Conservation (phyloP, 1,140 invertebrate genomes). For the Neodiprion lecontei region DNA sequence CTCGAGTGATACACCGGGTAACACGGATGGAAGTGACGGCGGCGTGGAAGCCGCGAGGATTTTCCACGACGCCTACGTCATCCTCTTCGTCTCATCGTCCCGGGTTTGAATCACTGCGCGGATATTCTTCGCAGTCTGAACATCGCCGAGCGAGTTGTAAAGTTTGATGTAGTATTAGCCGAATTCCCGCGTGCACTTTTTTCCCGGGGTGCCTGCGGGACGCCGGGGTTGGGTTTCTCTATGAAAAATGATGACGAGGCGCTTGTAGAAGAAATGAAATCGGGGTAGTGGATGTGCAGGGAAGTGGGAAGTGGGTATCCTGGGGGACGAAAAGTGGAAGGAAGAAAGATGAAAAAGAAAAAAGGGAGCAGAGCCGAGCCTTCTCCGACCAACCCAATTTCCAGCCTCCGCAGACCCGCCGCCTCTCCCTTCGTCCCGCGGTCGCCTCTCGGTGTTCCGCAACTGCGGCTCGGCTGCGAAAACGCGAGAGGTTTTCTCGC, state of each 20-base stretch:
- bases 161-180: too few species aligned
- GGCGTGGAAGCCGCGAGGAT: not conserved
- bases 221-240: conserved; percentile 37
- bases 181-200: too few species aligned
- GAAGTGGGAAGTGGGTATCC: conserved; percentile 12
- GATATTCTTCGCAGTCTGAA: too few species aligned
- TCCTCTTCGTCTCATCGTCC: not conserved
- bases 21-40: too few species aligned
- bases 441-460: not conserved
- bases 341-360: not conserved
- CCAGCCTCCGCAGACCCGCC: too few species aligned
- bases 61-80: not conserved
- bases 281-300: conserved; percentile 35
- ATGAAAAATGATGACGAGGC: conserved; percentile 62
- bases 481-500: not conserved
- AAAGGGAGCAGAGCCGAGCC: not conserved
- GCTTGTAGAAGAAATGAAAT: conserved; percentile 59
- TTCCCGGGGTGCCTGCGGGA: not conserved
- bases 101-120: too few species aligned
- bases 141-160: too few species aligned
- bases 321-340: not conserved
- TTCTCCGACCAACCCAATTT: too few species aligned
- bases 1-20: too few species aligned
- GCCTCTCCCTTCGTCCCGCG: not conserved
- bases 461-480: too few species aligned